Evolutionary conservation across 1,140 invertebrate genomes (phyloP), one percentile per base, ranked within the genome.

Genomic region (Piezodorus guildinii): DNA sequence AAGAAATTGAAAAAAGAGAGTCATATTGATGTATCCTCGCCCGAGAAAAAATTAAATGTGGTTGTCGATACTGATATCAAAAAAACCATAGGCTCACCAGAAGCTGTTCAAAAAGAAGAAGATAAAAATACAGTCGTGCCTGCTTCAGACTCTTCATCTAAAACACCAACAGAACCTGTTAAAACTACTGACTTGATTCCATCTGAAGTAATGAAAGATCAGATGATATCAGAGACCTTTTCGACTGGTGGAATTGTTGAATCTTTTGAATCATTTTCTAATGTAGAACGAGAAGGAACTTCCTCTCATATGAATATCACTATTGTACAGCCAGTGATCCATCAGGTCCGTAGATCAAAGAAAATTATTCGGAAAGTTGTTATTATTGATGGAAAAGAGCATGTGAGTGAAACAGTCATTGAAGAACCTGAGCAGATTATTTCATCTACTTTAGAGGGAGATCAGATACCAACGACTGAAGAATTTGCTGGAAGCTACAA

Each of bases 381-480:
- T 0, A 84, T 91, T 10, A 82, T 91, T 62, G 85, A 92, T 73
- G 89, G 88, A 0, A 86, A 89, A 75, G 87, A 91, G 74, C 83
- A 85, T 68, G 81, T 88, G 0, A 85, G 82, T 12, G 88, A 91
- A 75, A 88, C 91, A 76, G 76, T 91, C 4, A 76, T 90, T 64
- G 85, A 91, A 74, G 86, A 91, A 75, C 85, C 88, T 21, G 85
- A 91, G 70, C 85, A 88, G 74, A 75, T 90, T 10, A 25, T 56
- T 56, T 21, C 23, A 16, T 56, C 52, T 15, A 15, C 17, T 10
- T 25, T 25, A 56, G 17, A 23, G 15, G 4, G 0, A 30, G 86
- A 90, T 75, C 78, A 88, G 5, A 81, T 80, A 45, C 54, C 56
- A 10, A 15, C 16, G 10, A 25, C 56, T 43, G 14, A 21, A 21